These are phyloP conservation scores for Progne subis DNA, from an alignment of 2,113 vertebrate species.

Conservation along the genomic window DNA sequence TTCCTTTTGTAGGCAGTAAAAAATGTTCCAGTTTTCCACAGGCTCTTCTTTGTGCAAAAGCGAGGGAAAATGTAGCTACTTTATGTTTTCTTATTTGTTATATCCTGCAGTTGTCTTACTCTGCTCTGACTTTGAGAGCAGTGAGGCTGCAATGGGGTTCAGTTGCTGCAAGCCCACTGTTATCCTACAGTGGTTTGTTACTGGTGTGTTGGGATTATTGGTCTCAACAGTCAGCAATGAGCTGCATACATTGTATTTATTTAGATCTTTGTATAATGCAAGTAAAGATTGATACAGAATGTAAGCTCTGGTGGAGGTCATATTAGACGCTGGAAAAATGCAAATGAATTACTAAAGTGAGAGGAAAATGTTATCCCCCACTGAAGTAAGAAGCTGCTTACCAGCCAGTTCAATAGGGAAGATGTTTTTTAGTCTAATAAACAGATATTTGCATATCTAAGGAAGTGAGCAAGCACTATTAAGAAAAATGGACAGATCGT, in stretches of 20 bases:
- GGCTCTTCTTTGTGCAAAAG: background rate
- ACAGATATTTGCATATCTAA: slow-evolving; percentile 39
- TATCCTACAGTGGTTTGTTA: background rate
- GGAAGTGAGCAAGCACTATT: background rate
- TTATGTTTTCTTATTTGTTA: background rate
- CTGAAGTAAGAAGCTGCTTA: slow-evolving; percentile 27
- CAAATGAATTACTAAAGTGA: background rate
- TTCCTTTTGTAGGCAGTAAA: background rate
- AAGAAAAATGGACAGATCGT: slow-evolving; percentile 19
- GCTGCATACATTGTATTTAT: background rate
- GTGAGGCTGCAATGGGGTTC: background rate
- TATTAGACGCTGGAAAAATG: slow-evolving; percentile 13
- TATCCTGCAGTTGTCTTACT: background rate
- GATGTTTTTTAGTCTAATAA: background rate
- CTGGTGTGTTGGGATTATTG: background rate
- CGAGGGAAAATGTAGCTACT: background rate
- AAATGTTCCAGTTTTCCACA: background rate
- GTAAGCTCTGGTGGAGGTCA: background rate
- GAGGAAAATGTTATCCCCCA: background rate
- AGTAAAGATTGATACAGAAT: background rate
- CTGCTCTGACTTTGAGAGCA: background rate
- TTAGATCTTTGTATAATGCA: background rate
- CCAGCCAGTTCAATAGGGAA: background rate
- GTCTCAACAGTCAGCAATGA: background rate
- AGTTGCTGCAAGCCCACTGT: background rate